phyloP scores from a whole-genome alignment of 1,140 invertebrate species.

The Acromyrmex heyeri region DNA sequence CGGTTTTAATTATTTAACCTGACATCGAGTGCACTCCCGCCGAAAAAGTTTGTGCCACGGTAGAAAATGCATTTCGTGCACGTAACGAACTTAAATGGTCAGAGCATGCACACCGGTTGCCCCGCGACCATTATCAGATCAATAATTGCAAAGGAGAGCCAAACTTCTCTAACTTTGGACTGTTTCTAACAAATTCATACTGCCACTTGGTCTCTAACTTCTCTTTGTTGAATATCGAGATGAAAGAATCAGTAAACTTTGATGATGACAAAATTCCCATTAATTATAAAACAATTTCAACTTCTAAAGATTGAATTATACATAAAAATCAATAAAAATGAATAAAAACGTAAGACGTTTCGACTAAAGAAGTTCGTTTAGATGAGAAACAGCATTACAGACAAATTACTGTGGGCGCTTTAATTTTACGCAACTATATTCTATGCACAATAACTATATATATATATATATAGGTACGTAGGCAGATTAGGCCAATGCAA shows the following conservation, averaged over 20 bases:
- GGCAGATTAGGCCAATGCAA: constrained; percentile 47
- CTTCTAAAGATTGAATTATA: background rate
- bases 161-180: constrained; percentile 67
- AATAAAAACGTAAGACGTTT: background rate
- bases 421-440: constrained; percentile 36
- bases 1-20: constrained; percentile 70
- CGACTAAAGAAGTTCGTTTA: background rate
- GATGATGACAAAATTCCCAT: background rate
- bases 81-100: constrained; percentile 70
- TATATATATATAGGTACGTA: background rate
- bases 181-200: constrained; percentile 53
- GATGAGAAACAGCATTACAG: background rate
- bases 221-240: background rate
- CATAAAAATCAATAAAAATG: background rate
- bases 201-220: constrained; percentile 27
- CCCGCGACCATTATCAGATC: constrained; percentile 70
- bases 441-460: constrained; percentile 9
- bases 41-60: constrained; percentile 60
- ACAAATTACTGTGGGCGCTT: background rate
- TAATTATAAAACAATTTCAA: background rate
- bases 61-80: constrained; percentile 71
- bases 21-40: constrained; percentile 53
- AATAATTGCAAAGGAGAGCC: constrained; percentile 66
- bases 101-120: constrained; percentile 67
- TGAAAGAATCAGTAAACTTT: background rate